These are phyloP conservation scores for Drosophila murphyi DNA, from an alignment of 1,140 invertebrate genomes.

Conservation along the genomic window DNA sequence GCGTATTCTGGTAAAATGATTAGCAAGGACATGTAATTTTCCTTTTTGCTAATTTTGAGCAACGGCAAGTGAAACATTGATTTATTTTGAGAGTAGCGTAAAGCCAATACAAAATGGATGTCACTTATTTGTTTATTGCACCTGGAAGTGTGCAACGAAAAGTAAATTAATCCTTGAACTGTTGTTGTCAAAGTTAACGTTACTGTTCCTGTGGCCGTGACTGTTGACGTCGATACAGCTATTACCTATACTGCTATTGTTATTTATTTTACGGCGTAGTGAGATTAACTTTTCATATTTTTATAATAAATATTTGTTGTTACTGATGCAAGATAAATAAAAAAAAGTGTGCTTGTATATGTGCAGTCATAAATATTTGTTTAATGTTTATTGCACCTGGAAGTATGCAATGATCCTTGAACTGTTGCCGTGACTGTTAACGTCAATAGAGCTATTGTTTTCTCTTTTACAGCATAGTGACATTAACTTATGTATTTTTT, in stretches of 20 bases:
- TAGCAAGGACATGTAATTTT: constrained; percentile 79
- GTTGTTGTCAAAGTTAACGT: background rate
- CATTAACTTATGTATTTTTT: too few relatives aligned
- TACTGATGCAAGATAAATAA: too few relatives aligned
- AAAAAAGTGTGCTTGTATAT: too few relatives aligned
- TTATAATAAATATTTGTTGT: too few relatives aligned
- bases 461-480: too few relatives aligned
- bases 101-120: constrained; percentile 41
- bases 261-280: too few relatives aligned
- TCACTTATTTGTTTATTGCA: constrained; percentile 35
- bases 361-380: too few relatives aligned
- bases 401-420: too few relatives aligned
- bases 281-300: too few relatives aligned
- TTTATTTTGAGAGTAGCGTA: constrained; percentile 52
- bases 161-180: constrained; percentile 1
- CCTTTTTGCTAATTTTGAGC: constrained; percentile 70
- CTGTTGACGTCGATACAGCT: background rate
- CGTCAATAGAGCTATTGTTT: too few relatives aligned
- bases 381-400: too few relatives aligned
- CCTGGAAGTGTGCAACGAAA: constrained; percentile 15
- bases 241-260: background rate
- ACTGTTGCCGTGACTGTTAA: too few relatives aligned
- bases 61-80: constrained; percentile 59
- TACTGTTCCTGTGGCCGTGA: background rate
- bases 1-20: constrained; percentile 56